phyloP scores from a whole-genome alignment of 2,888 invertebrate genomes.

The Drosophila birchii region DNA sequence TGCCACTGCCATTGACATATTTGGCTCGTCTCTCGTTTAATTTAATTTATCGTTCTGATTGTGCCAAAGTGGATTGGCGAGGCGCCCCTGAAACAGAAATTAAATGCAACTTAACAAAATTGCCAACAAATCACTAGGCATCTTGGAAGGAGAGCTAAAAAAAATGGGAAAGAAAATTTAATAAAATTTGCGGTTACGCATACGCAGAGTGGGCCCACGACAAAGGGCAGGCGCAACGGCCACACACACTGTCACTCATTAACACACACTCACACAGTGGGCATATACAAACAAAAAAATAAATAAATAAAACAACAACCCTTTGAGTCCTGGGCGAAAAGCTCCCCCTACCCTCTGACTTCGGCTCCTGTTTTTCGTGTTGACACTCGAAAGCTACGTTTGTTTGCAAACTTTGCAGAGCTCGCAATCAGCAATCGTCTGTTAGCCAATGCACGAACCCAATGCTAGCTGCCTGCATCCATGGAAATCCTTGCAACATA shows the following conservation, averaged over 20 bases:
- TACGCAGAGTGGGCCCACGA: constrained; percentile 58
- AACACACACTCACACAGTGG: neutral
- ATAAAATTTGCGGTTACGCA: constrained; percentile 57
- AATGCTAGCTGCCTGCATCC: neutral
- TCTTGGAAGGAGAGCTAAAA: neutral
- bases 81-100: constrained; percentile 10
- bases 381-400: constrained; percentile 66
- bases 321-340: constrained; percentile 30
- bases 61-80: constrained; percentile 35
- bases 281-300: neutral
- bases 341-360: constrained; percentile 25
- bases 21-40: constrained; percentile 52
- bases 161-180: constrained; percentile 44
- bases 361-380: constrained; percentile 20
- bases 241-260: constrained; percentile 20
- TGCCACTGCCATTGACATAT: constrained; percentile 50
- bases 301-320: constrained; percentile 26
- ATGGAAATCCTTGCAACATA: neutral
- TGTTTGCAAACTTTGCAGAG: constrained; percentile 62
- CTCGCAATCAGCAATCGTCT: constrained; percentile 3
- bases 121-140: constrained; percentile 39
- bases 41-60: constrained; percentile 74
- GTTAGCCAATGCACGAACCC: constrained; percentile 67
- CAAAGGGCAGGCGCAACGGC: constrained; percentile 47
- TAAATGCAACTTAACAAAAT: constrained; percentile 58